Evolutionary conservation across 2,113 vertebrate genomes (phyloP).

Genomic region (Sapajus apella): DNA sequence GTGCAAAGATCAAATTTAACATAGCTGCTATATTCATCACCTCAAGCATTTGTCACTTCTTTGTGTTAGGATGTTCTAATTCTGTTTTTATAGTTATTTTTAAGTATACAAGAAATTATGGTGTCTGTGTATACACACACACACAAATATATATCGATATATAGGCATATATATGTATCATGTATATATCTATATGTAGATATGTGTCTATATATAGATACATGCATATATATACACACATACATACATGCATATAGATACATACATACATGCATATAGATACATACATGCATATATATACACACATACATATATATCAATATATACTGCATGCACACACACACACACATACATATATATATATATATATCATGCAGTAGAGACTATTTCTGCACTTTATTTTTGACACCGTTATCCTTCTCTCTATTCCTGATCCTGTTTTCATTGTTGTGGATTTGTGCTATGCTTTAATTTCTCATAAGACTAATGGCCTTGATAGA

Average conservation of each 20-base stretch:
- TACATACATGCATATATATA: rapidly evolving
- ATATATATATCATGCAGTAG: not conserved
- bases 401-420: not conserved
- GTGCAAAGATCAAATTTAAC: too few species aligned
- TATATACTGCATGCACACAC: not conserved
- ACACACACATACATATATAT: not conserved
- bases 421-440: not conserved
- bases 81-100: too few species aligned
- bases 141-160: too few species aligned
- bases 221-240: too few species aligned
- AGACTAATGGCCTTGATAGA: not conserved
- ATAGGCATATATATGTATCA: too few species aligned
- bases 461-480: not conserved
- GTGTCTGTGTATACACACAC: too few species aligned
- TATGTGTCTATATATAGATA: too few species aligned
- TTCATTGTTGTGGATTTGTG: not conserved
- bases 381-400: not conserved
- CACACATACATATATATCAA: not conserved
- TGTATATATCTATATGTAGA: too few species aligned
- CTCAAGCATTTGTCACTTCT: too few species aligned
- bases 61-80: too few species aligned
- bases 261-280: rapidly evolving
- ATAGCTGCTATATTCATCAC: too few species aligned
- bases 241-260: rapidly evolving
- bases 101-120: too few species aligned